Conservation (phyloP, 2,797 vertebrate species). For the Sebastes cheni region DNA sequence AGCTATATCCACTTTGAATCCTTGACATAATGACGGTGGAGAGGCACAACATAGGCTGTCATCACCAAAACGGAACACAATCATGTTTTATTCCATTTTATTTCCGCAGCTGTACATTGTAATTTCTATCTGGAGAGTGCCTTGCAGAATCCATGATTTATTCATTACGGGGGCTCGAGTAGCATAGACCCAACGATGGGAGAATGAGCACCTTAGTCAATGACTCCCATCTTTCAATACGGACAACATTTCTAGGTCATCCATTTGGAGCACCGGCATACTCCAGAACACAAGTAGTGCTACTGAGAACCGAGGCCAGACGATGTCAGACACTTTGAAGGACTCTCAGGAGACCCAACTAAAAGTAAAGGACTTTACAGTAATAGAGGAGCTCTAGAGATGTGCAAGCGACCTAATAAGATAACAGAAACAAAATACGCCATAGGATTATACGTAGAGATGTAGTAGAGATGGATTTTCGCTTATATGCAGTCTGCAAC, state of each 20-base stretch:
- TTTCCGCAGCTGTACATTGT: constrained; percentile 75
- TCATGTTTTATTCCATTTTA: constrained; percentile 82
- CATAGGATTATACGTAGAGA: constrained; percentile 6
- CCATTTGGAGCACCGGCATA: constrained; percentile 64
- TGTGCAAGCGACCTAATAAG: constrained; percentile 28
- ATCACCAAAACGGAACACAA: constrained; percentile 58
- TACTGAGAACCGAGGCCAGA: constrained; percentile 66
- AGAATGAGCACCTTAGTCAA: constrained; percentile 78
- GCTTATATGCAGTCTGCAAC: constrained; percentile 25
- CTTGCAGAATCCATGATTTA: constrained; percentile 77
- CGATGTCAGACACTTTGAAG: constrained; percentile 62
- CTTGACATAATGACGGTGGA: constrained; percentile 62
- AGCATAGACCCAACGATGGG: constrained; percentile 68
- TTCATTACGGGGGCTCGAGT: constrained; percentile 75
- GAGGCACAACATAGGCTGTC: constrained; percentile 65
- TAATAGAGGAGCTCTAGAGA: constrained; percentile 45
- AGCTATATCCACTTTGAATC: constrained; percentile 45
- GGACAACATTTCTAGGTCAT: constrained; percentile 77
- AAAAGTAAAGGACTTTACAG: constrained; percentile 63
- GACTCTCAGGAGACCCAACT: constrained; percentile 65
- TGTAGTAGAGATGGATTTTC: constrained; percentile 38
- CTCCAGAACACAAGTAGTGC: constrained; percentile 71
- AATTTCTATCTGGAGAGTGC: constrained; percentile 76
- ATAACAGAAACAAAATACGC: constrained; percentile 39
- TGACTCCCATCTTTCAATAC: constrained; percentile 76